A percentile compares a stretch with the other conserved stretches of the same genome.
Evolutionary conservation across 2,888 invertebrate species (phyloP).

Genomic region (Microctonus brassicae): DNA sequence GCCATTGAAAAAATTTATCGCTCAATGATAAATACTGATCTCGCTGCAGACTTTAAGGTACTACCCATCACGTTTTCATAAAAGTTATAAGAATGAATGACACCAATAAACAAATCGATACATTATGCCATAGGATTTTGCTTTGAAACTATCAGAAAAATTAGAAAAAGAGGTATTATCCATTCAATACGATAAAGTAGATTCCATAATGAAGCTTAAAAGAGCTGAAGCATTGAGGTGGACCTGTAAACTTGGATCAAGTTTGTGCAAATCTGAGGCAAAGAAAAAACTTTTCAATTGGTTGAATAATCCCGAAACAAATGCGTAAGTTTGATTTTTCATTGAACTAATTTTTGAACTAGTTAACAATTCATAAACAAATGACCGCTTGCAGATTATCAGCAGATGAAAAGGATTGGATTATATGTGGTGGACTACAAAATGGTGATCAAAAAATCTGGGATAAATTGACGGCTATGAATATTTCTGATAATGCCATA

Average conservation of each 20-base stretch:
- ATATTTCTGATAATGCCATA: no score
- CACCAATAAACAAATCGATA: neutral
- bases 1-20: conserved; percentile 68
- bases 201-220: conserved; percentile 54
- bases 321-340: conserved; percentile 32
- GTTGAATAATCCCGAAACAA: conserved; percentile 28
- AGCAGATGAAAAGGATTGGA: conserved; percentile 68
- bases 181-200: conserved; percentile 51
- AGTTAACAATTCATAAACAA: neutral
- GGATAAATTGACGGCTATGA: no score
- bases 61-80: neutral
- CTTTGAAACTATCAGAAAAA: conserved; percentile 53
- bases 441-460: no score
- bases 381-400: conserved; percentile 66
- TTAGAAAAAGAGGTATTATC: conserved; percentile 55
- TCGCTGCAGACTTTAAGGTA: conserved; percentile 70
- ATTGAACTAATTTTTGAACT: neutral
- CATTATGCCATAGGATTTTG: conserved; percentile 53
- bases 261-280: conserved; percentile 63
- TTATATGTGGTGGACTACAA: no score
- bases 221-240: conserved; percentile 58
- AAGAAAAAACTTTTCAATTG: conserved; percentile 31
- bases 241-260: conserved; percentile 66
- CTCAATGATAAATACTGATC: conserved; percentile 70
- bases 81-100: neutral